Conservation (phyloP, 2,797 vertebrate genomes). For the Spinibarbus caldwelli region DNA sequence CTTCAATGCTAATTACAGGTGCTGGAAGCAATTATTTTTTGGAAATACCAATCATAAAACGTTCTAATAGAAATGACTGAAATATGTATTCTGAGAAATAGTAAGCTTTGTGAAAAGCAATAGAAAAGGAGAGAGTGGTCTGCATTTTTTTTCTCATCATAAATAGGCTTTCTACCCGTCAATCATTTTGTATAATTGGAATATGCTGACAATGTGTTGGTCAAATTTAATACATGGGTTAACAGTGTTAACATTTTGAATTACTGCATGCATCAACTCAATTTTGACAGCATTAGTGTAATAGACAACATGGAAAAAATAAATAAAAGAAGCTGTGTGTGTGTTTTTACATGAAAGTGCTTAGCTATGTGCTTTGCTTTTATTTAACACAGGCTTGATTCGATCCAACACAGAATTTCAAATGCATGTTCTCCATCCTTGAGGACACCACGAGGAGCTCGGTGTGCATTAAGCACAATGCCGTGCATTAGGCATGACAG, state of each 20-base stretch:
- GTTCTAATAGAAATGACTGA: background rate
- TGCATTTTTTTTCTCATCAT: background rate
- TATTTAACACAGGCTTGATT: background rate
- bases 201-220: background rate
- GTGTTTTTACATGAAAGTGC: constrained; percentile 19
- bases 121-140: background rate
- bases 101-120: background rate
- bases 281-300: background rate
- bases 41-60: background rate
- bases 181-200: background rate
- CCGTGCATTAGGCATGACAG: constrained; percentile 30
- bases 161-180: background rate
- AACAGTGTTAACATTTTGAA: background rate
- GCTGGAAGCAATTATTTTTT: background rate
- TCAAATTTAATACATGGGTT: background rate
- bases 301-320: background rate
- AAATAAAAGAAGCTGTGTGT: background rate
- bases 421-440: constrained; percentile 12
- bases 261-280: background rate
- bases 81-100: background rate
- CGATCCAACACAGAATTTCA: background rate
- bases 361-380: constrained; percentile 24
- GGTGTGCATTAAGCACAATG: constrained; percentile 26
- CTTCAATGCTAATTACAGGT: background rate
- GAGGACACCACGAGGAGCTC: background rate